These are phyloP conservation scores for Lamproptera curius DNA, from an alignment of 2,888 invertebrate genomes.

Conservation along the genomic window DNA sequence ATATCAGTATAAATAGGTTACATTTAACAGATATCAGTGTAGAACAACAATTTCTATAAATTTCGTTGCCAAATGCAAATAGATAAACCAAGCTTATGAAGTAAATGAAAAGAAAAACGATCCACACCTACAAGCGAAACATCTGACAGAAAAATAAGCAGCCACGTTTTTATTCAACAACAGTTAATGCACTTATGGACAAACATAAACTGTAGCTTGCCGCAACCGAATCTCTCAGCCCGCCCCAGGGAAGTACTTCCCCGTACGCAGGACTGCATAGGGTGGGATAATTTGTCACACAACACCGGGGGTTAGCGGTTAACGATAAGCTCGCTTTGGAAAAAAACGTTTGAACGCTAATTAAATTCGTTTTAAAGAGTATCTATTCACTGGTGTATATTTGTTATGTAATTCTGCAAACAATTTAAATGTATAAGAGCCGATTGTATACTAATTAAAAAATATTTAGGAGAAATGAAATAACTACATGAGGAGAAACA, in stretches of 20 bases:
- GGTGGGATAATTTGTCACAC: constrained; percentile 31
- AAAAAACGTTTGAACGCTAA: constrained; percentile 1
- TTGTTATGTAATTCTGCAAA: too few species aligned
- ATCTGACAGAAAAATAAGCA: neutral
- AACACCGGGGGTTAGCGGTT: constrained; percentile 17
- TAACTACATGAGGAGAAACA: too few species aligned
- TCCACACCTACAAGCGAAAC: neutral
- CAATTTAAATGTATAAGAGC: too few species aligned
- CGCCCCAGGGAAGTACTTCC: neutral
- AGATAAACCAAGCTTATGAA: too few species aligned
- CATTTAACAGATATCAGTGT: too few species aligned
- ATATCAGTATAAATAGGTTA: too few species aligned
- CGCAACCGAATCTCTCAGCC: constrained; percentile 48
- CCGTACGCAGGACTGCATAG: constrained; percentile 27
- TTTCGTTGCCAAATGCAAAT: too few species aligned
- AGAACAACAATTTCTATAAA: too few species aligned
- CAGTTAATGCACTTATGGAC: constrained; percentile 10
- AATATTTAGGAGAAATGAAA: neutral
- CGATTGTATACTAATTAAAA: neutral
- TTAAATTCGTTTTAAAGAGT: neutral
- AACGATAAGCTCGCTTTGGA: neutral
- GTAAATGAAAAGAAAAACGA: too few species aligned
- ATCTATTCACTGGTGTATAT: too few species aligned
- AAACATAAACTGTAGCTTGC: constrained; percentile 37
- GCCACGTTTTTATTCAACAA: constrained; percentile 2